phyloP scores from a whole-genome alignment of 2,888 invertebrate genomes.

The Brachypterus glaber region DNA sequence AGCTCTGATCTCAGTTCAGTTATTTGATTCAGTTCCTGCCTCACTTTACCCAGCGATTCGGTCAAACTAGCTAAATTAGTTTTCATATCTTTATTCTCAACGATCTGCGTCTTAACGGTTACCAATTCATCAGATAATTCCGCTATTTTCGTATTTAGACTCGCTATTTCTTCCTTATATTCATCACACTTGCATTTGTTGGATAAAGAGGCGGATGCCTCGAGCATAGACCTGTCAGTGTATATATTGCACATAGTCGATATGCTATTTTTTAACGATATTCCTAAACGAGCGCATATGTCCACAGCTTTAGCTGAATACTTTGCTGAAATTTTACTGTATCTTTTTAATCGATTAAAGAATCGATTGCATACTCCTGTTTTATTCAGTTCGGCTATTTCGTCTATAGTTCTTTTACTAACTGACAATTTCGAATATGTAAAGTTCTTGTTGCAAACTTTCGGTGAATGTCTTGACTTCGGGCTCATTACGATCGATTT shows the following conservation, averaged over 20 bases:
- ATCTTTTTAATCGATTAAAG: constrained; percentile 25
- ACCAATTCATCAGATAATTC: constrained; percentile 22
- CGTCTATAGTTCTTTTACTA: constrained; percentile 12
- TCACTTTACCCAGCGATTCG: constrained; percentile 15
- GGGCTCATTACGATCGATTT: constrained; percentile 16
- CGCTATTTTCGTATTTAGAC: constrained; percentile 20
- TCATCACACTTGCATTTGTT: constrained; percentile 22
- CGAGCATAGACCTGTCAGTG: constrained; percentile 14
- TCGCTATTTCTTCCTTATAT: constrained; percentile 21
- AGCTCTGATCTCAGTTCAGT: constrained; percentile 20
- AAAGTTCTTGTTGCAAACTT: constrained; percentile 3
- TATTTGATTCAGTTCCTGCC: constrained; percentile 18
- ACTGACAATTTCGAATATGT: constrained; percentile 15
- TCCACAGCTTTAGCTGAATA: constrained; percentile 27
- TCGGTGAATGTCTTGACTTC: constrained; percentile 12
- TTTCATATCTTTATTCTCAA: constrained; percentile 17
- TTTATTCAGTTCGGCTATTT: no score
- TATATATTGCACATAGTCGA: constrained; percentile 19
- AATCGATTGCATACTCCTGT: constrained; percentile 19
- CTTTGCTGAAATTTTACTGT: constrained; percentile 24
- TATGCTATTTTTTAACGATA: constrained; percentile 27
- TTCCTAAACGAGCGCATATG: constrained; percentile 27
- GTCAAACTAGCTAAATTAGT: neutral
- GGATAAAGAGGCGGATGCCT: constrained; percentile 1
- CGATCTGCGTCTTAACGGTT: constrained; percentile 20